Conservation (phyloP, 2,797 vertebrate species). For the Thripadectes ignobilis region DNA sequence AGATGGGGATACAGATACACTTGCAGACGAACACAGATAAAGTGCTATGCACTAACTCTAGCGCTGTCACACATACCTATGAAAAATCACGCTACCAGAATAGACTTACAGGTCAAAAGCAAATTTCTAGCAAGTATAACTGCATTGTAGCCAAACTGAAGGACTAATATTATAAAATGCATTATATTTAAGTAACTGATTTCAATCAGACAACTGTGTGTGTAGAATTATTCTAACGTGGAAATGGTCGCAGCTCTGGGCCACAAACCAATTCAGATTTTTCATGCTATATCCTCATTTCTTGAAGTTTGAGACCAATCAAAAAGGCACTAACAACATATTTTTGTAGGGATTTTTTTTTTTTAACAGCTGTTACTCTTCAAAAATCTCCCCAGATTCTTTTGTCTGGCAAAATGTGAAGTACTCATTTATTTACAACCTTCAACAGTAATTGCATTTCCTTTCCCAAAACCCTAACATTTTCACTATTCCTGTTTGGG, state of each 20-base stretch:
- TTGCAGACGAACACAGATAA: not conserved
- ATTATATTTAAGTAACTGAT: not conserved
- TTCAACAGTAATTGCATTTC: not conserved
- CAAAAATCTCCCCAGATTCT: not conserved
- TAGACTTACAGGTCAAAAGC: not conserved
- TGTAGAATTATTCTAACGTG: not conserved
- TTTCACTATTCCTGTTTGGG: not conserved
- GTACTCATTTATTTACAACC: not conserved
- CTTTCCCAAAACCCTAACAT: not conserved
- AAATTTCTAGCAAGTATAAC: not conserved
- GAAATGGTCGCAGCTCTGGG: not conserved
- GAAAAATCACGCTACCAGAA: not conserved
- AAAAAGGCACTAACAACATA: not conserved
- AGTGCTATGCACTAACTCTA: accelerated
- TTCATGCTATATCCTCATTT: constrained; percentile 33
- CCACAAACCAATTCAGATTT: constrained; percentile 40
- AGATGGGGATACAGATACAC: not conserved
- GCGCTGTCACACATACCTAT: accelerated
- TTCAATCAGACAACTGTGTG: not conserved
- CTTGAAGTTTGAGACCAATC: not conserved
- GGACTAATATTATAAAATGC: not conserved
- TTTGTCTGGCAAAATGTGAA: not conserved
- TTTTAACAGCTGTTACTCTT: not conserved
- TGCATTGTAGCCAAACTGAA: not conserved
- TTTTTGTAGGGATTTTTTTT: not conserved